Base-by-base conservation (phyloP, 2,888 invertebrate genomes). In the Rutpela maculata region DNA sequence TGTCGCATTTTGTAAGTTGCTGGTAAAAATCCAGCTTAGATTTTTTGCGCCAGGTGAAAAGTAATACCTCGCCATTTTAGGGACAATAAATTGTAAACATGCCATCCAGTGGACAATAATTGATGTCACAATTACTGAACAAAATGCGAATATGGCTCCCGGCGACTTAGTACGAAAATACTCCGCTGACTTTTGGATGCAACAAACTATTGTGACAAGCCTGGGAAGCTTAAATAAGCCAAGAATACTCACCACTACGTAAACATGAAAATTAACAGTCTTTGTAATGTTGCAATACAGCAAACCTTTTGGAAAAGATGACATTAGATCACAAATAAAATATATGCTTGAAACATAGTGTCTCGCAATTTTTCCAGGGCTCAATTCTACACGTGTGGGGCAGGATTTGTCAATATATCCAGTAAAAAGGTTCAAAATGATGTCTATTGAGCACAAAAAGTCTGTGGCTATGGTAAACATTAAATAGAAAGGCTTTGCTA, bases 21-120 rank as follows among this genome's bases (percentile, higher is more conserved):
- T 6, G 55, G 19, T 0, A 68, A 60, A 12, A 76, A 19, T 6
- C 71, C 71, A 50, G 57, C 74, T 60, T n/a, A n/a, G n/a, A n/a
- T n/a, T n/a, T n/a, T n/a, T n/a, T n/a, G n/a, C n/a, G n/a, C n/a
- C n/a, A n/a, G n/a, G n/a, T n/a, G n/a, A n/a, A n/a, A n/a, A n/a
- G n/a, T n/a, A n/a, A n/a, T n/a, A n/a, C n/a, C n/a, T n/a, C n/a
- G n/a, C n/a, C n/a, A n/a, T n/a, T 22, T 70, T 74, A 17, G 82
- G 78, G 15, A 82, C 35, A 15, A 68, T 65, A 62, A 69, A 79
- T 50, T 76, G 72, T 17, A 77, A 26, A 12, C 71, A 71, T 4
- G 71, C 62, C 50, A 71, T 50, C 71, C 71, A 71, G 18, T 71
- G 71, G 0, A 43, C 11, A n/a, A 63, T 26, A 6, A 71, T 0